Evolutionary conservation across 2,888 invertebrate species (phyloP).

Genomic region (Drosophila mercatorum): DNA sequence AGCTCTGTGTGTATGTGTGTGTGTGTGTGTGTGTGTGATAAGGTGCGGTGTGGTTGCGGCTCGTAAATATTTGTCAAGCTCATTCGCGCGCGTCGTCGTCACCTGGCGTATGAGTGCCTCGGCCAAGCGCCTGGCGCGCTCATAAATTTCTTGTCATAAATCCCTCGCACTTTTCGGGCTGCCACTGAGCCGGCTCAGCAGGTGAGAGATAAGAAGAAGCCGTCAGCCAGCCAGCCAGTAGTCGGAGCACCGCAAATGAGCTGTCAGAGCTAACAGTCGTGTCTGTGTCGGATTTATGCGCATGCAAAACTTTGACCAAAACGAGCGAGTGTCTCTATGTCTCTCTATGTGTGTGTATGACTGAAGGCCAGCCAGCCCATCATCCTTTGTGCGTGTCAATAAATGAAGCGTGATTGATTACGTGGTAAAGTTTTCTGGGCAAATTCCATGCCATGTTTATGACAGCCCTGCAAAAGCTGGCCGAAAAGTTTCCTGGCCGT

Average conservation of each 20-base stretch:
- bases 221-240: background rate
- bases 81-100: constrained; percentile 37
- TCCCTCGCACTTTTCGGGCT: constrained; percentile 48
- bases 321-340: constrained; percentile 3
- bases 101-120: constrained; percentile 59
- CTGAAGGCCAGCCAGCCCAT: constrained; percentile 35
- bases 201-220: constrained; percentile 14
- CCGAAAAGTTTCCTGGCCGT: constrained; percentile 7
- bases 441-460: constrained; percentile 67
- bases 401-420: constrained; percentile 80
- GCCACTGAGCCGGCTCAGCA: constrained; percentile 16
- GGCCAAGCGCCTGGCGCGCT: constrained; percentile 36
- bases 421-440: constrained; percentile 68
- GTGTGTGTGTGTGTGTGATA: constrained; percentile 24
- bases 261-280: constrained; percentile 51
- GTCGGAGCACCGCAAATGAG: constrained; percentile 61
- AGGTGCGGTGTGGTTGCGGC: constrained; percentile 52
- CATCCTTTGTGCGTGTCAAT: constrained; percentile 74
- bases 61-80: constrained; percentile 67
- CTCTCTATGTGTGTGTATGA: background rate
- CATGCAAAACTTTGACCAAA: constrained; percentile 63
- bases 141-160: constrained; percentile 67
- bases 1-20: background rate
- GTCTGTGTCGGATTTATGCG: constrained; percentile 57
- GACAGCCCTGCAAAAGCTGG: constrained; percentile 33